Conservation (phyloP, 2,888 invertebrate genomes). For the Unio pictorum region DNA sequence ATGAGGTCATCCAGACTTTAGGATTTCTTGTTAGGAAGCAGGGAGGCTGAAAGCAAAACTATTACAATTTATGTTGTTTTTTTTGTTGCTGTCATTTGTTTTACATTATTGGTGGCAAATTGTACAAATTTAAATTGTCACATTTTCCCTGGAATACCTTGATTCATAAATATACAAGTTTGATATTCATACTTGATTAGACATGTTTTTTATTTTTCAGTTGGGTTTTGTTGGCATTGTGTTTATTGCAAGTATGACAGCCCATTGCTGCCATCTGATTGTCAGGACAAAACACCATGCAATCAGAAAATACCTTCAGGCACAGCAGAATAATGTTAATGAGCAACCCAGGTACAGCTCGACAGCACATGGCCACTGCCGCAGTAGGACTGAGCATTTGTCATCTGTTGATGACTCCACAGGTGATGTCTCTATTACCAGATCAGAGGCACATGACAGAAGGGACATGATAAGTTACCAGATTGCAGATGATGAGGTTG, state of each 20-base stretch:
- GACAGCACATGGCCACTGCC: not conserved
- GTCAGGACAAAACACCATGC: conserved; percentile 64
- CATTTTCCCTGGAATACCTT: too few species aligned
- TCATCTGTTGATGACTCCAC: not conserved
- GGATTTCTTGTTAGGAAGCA: too few species aligned
- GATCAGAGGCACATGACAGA: conserved; percentile 5
- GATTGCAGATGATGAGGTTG: conserved; percentile 20
- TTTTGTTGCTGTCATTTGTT: too few species aligned
- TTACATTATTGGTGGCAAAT: too few species aligned
- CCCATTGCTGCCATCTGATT: conserved; percentile 66
- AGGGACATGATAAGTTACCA: conserved; percentile 5
- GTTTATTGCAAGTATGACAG: conserved; percentile 61
- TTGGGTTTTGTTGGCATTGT: conserved; percentile 60
- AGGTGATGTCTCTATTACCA: not conserved
- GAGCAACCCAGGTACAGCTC: not conserved
- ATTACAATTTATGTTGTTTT: too few species aligned
- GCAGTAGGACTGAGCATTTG: not conserved
- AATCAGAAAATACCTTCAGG: conserved; percentile 29
- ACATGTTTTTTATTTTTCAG: conserved; percentile 43
- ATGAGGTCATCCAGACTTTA: too few species aligned
- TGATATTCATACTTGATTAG: not conserved
- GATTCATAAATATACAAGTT: too few species aligned
- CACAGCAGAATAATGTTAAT: conserved; percentile 7
- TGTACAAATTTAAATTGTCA: too few species aligned
- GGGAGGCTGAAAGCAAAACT: too few species aligned